Percentiles rank a stretch among this genome's conserved stretches.
Conservation (phyloP, 2,113 vertebrate species). For the Erpornis zantholeuca region DNA sequence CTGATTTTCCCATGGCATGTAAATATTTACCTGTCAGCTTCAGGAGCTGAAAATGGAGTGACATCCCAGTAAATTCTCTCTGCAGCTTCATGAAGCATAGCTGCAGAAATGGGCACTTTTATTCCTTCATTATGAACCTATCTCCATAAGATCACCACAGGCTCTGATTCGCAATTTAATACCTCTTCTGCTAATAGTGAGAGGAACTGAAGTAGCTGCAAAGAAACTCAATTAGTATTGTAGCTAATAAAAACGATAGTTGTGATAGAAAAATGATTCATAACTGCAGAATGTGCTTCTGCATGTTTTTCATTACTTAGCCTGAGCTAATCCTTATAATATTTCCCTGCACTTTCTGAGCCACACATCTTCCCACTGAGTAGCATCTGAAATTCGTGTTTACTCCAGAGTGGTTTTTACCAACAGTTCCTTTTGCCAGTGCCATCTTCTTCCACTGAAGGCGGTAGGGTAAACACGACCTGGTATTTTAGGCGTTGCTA, state of each 20-base stretch:
- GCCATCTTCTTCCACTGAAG: background rate
- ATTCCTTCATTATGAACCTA: background rate
- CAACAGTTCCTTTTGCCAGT: background rate
- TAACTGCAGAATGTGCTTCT: slow-evolving; percentile 39
- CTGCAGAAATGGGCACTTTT: background rate
- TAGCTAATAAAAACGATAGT: slow-evolving; percentile 41
- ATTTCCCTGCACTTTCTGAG: background rate
- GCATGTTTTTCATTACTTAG: slow-evolving; percentile 52
- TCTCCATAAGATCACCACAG: slow-evolving; percentile 8
- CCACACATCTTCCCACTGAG: background rate
- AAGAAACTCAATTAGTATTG: slow-evolving; percentile 49
- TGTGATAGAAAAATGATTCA: slow-evolving; percentile 33
- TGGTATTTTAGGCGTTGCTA: background rate
- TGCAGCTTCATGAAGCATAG: background rate
- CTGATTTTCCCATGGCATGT: background rate
- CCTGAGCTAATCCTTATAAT: background rate
- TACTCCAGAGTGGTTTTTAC: background rate
- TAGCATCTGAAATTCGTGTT: background rate
- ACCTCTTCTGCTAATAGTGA: slow-evolving; percentile 39
- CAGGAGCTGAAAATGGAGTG: background rate
- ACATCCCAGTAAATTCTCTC: background rate
- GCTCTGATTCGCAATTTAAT: slow-evolving; percentile 37
- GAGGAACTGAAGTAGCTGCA: slow-evolving; percentile 34
- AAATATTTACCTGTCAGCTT: background rate
- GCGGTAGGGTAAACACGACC: background rate